Percentiles rank a stretch among this genome's conserved stretches.
Conservation (phyloP, 1,140 invertebrate genomes). For the Euura saliciscinereae region DNA sequence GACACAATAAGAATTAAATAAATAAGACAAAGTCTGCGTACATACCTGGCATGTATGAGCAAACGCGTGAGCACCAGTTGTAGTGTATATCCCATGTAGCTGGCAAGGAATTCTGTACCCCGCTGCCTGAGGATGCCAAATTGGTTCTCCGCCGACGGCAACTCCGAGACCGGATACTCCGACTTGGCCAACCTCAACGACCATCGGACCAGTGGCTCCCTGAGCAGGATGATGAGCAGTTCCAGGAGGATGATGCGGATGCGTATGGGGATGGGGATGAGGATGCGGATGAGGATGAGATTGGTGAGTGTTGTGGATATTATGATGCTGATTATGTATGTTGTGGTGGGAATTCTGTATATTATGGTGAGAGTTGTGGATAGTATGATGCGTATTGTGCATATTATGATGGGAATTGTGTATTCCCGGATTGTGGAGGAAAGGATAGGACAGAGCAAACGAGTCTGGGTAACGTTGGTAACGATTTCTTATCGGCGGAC, state of each 20-base stretch:
- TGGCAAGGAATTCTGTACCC: constrained; percentile 54
- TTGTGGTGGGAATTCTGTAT: constrained; percentile 42
- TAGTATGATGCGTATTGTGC: constrained; percentile 40
- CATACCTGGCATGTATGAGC: constrained; percentile 54
- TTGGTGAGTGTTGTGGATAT: constrained; percentile 19
- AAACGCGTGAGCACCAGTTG: constrained; percentile 49
- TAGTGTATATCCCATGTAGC: constrained; percentile 50
- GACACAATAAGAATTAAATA: no score
- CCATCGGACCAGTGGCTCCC: constrained; percentile 50
- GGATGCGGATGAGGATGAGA: constrained; percentile 37
- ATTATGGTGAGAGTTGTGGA: constrained; percentile 40
- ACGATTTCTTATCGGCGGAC: constrained; percentile 46
- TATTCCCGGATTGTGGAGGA: constrained; percentile 37
- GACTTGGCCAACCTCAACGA: constrained; percentile 53
- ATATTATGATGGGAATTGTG: constrained; percentile 45
- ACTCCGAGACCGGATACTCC: constrained; percentile 52
- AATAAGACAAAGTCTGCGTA: neutral
- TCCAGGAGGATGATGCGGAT: constrained; percentile 32
- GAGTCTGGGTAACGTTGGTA: constrained; percentile 49
- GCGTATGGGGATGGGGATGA: constrained; percentile 24
- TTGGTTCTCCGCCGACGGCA: constrained; percentile 46
- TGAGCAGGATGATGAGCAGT: constrained; percentile 50
- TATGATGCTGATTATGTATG: constrained; percentile 41
- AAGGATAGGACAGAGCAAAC: constrained; percentile 42
- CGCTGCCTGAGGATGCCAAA: constrained; percentile 53